Evolutionary conservation across 2,888 invertebrate species (phyloP), one percentile per base, ranked within the genome.

Genomic region (Thereva nobilitata): DNA sequence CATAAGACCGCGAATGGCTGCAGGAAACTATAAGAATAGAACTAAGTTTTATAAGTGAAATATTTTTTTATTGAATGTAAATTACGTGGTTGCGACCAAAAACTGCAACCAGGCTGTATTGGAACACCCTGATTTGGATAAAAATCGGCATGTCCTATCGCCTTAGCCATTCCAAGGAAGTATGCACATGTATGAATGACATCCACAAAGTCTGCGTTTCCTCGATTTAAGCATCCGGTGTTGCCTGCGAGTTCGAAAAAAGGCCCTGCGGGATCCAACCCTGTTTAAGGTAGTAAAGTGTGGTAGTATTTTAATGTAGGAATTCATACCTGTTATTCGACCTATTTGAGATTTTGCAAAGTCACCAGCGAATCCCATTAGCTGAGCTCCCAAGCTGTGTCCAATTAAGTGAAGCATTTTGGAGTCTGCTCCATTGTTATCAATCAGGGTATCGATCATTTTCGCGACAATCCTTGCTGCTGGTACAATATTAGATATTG

Each of bases 181-280:
- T 90, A 90, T 0, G 85, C 86, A 72, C 87, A 87, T 1, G 89
- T 89, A 74, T 92, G 91, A 63, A 91, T 87, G 1, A 91, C 84
- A 75, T 91, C 91, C 47, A 89, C 91, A 74, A 90, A 91, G 34
- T 83, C 79, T 0, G 90, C 91, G 76, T 91, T 90, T 3, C 82
- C 84, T 41, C 79, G 78, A 71, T 89, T 89, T 55, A 91, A 79
- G 57, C n/a, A n/a, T n/a, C n/a, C 84, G 81, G 59, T 81, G 81
- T 23, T 45, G 8, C 34, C 54, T 37, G 42, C 10, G 35, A 47
- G 45, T 23, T 64, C 64, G 67, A 80, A 80, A 0, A 78, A 78
- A 0, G 79, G 79, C 1, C 78, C 74, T 0, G 91, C 91, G 0
- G 91, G 90, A 80, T 91, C 91, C 70, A 86, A 69, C 4, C 88